These are phyloP conservation scores for Solea solea DNA, from an alignment of 2,113 vertebrate species.

Conservation along the genomic window DNA sequence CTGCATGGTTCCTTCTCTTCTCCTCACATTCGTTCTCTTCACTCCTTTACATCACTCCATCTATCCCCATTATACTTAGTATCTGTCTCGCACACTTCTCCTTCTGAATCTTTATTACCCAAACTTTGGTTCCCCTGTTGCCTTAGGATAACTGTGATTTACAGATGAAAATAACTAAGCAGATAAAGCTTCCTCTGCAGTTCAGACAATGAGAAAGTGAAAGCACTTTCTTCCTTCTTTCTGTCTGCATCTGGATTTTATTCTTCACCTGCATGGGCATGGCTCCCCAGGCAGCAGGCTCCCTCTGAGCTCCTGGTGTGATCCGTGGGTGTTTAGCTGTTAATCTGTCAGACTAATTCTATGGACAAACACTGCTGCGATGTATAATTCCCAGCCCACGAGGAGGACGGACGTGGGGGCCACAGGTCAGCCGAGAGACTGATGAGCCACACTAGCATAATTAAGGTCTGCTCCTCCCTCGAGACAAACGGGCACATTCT, in stretches of 20 bases:
- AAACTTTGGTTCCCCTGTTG: slow-evolving; percentile 26
- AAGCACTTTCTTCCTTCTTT: slow-evolving; percentile 5
- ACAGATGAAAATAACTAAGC: slow-evolving; percentile 51
- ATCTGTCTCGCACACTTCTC: slow-evolving; percentile 32
- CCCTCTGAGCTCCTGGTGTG: slow-evolving; percentile 57
- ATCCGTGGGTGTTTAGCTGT: slow-evolving; percentile 77
- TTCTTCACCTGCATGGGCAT: slow-evolving; percentile 21
- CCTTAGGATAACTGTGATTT: slow-evolving; percentile 45
- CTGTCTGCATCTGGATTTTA: slow-evolving; percentile 14
- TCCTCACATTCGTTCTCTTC: slow-evolving; percentile 34
- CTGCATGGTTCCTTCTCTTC: slow-evolving; percentile 60
- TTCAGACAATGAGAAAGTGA: slow-evolving; percentile 30
- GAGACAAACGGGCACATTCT: slow-evolving; percentile 49
- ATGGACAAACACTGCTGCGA: slow-evolving; percentile 70
- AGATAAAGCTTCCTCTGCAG: slow-evolving; percentile 29
- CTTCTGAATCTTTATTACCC: slow-evolving; percentile 22
- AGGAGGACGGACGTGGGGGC: slow-evolving; percentile 64
- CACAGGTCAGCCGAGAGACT: slow-evolving; percentile 75
- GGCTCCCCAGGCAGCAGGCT: slow-evolving; percentile 62
- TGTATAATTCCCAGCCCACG: slow-evolving; percentile 67
- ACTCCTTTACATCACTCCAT: slow-evolving; percentile 55
- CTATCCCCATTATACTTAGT: slow-evolving; percentile 58
- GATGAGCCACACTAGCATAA: slow-evolving; percentile 80
- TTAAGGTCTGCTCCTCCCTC: slow-evolving; percentile 78
- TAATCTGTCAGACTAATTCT: slow-evolving; percentile 80